Evolutionary conservation across 37 sponge, comb jelly and placozoan species (phyloP), one percentile per base, ranked within the genome.

Genomic region (Mnemiopsis leidyi): DNA sequence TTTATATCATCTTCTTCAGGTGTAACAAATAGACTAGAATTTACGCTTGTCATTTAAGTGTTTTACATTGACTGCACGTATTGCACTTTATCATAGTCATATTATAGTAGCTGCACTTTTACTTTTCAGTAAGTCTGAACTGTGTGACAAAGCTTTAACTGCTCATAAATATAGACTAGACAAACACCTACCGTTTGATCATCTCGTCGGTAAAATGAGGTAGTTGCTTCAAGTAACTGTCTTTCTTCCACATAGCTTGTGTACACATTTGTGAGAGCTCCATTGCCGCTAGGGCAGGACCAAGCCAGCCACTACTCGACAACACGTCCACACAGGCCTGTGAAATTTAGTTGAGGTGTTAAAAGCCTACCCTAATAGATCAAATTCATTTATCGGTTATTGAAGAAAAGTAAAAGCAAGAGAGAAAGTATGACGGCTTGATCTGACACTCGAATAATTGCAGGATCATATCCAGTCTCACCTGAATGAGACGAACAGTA

Each of bases 321-420:
- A 99, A 92, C 26, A 99, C 99, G 93, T 99, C 99, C 39, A 99
- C 99, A 96, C 99, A 97, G 5, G 97, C 97, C 92, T 97, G 97
- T n/a, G n/a, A n/a, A n/a, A n/a, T n/a, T n/a, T n/a, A n/a, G n/a
- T n/a, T n/a, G n/a, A n/a, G n/a, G n/a, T n/a, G n/a, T n/a, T n/a
- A n/a, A n/a, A n/a, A n/a, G n/a, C n/a, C 96, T 94, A 0, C 95
- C 97, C 97, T 97, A 39, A 5, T 83, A 1, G 9, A 83, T 31
- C 37, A n/a, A n/a, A n/a, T n/a, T n/a, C n/a, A n/a, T n/a, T n/a
- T n/a, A n/a, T n/a, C n/a, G 76, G 26, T 69, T 21, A 35, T 26
- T 68, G 68, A 3, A 69, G 3, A 68, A 39, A 36, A 93, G 24
- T 29, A 26, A 38, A 32, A 38, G 68, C 39, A 69, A 34, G 38